phyloP scores from a whole-genome alignment of 2,113 vertebrate species.

The Fulica atra region DNA sequence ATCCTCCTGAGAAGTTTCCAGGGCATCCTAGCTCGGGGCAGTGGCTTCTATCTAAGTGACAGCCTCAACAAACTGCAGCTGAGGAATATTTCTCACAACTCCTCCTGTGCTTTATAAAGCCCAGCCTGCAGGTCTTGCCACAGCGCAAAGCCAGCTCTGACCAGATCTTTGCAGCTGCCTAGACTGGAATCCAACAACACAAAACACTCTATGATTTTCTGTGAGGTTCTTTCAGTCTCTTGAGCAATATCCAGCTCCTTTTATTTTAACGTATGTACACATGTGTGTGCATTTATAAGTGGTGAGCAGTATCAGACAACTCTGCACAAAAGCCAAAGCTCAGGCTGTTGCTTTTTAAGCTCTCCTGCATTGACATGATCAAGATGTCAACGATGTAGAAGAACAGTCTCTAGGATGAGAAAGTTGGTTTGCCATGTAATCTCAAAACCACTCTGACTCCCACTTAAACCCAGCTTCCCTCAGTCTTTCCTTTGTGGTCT shows the following conservation, averaged over 20 bases:
- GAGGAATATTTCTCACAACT: background rate
- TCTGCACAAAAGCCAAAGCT: background rate
- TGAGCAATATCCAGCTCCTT: background rate
- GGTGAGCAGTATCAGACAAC: background rate
- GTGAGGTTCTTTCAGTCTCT: constrained; percentile 1
- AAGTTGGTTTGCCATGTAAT: constrained; percentile 10
- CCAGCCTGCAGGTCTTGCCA: background rate
- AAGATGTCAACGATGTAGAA: background rate
- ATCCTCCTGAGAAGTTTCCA: constrained; percentile 20
- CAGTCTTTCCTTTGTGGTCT: constrained; percentile 15
- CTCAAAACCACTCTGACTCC: constrained; percentile 3
- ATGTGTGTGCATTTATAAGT: background rate
- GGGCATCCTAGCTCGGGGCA: background rate
- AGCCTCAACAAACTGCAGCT: background rate
- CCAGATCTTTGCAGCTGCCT: constrained; percentile 6
- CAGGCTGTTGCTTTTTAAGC: background rate
- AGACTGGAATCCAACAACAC: background rate
- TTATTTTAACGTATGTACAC: background rate
- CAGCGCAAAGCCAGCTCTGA: background rate
- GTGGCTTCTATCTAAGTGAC: background rate
- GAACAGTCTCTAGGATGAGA: background rate
- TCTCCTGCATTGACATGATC: background rate
- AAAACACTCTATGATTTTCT: background rate
- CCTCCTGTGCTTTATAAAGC: background rate
- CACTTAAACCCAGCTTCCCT: background rate